These are phyloP conservation scores for Craterocephalus amniculus DNA, from an alignment of 2,797 vertebrate species.

Conservation along the genomic window DNA sequence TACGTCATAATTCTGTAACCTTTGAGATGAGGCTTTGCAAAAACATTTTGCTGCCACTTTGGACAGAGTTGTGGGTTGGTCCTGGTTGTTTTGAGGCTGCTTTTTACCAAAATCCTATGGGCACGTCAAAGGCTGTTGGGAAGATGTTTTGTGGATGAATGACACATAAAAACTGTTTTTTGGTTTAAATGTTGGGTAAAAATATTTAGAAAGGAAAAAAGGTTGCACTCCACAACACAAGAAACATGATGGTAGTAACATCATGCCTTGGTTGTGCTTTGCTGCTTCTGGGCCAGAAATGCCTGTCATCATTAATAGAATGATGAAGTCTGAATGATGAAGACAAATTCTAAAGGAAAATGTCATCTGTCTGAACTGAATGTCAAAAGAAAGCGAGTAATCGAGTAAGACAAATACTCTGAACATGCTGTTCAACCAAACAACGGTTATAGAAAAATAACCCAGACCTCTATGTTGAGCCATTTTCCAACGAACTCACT, in stretches of 20 bases:
- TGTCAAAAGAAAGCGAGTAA: background rate
- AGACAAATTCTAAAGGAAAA: background rate
- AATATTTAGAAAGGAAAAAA: background rate
- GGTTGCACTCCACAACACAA: background rate
- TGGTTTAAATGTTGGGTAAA: too few species aligned
- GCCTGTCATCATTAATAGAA: background rate
- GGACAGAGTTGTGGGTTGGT: too few species aligned
- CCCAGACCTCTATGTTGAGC: background rate
- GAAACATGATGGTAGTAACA: background rate
- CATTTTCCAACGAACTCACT: slow-evolving; percentile 7
- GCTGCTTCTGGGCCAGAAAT: background rate
- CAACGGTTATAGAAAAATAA: background rate
- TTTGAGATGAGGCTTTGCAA: background rate
- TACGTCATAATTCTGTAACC: too few species aligned
- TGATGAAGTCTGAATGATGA: background rate
- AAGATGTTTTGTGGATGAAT: background rate
- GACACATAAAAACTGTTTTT: background rate
- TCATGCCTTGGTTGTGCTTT: background rate
- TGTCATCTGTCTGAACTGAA: slow-evolving; percentile 1
- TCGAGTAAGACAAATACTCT: background rate
- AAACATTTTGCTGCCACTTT: background rate
- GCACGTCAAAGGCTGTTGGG: too few species aligned
- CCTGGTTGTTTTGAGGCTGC: too few species aligned
- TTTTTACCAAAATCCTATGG: too few species aligned
- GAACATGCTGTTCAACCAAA: background rate